These are phyloP conservation scores for Schizopygopsis pylzovi DNA, from an alignment of 2,797 vertebrate genomes.

Conservation along the genomic window DNA sequence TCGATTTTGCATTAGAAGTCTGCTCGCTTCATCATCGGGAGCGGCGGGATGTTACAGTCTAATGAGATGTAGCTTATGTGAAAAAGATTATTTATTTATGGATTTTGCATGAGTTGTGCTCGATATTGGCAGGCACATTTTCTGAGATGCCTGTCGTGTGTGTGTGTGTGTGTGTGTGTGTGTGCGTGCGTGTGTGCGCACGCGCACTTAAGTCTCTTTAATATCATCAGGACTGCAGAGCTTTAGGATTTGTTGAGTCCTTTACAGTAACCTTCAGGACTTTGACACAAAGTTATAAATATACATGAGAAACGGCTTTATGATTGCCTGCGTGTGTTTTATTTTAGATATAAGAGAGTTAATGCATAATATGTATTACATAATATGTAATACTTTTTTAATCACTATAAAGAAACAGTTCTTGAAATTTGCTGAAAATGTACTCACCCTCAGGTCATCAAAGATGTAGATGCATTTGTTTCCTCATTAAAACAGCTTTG, in stretches of 20 bases:
- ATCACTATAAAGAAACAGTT: not conserved
- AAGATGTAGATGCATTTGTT: not conserved
- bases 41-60: conserved; percentile 20
- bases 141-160: conserved; percentile 6
- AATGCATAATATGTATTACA: not conserved
- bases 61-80: conserved; percentile 47
- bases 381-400: not conserved
- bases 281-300: conserved; percentile 21
- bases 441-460: not conserved
- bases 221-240: conserved; percentile 35
- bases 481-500: not conserved
- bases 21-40: conserved; percentile 35
- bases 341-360: not conserved
- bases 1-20: conserved; percentile 37
- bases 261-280: conserved; percentile 44
- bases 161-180: not conserved
- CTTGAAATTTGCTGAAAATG: not conserved
- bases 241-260: conserved; percentile 36
- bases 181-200: not conserved
- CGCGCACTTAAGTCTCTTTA: conserved; percentile 21
- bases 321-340: conserved; percentile 24
- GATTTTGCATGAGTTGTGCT: conserved; percentile 6
- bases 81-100: conserved; percentile 47
- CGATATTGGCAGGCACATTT: conserved; percentile 47
- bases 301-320: conserved; percentile 1